Evolutionary conservation across 2,888 invertebrate species (phyloP), one percentile per base, ranked within the genome.

Genomic region (Heliconius ethilla): DNA sequence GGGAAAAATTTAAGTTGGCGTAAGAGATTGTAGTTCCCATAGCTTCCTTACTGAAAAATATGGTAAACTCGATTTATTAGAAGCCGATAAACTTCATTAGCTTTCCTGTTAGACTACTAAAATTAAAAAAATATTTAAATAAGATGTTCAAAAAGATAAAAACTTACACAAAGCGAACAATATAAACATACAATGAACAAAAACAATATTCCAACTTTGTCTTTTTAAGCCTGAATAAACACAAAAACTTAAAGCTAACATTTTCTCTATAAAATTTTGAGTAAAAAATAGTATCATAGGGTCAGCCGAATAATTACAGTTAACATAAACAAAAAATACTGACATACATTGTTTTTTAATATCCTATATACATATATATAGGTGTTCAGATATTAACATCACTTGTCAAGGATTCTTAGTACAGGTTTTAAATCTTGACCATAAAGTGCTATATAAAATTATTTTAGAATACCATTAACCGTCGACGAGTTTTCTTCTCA

Each of bases 401-500:
- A 45, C 40, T 25, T 15, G 69, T 69, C 40, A 25, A 69, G 9
- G 7, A 40, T 69, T 45, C 69, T 25, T 40, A 40, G 69, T 69
- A 69, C 25, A 25, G 25, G 25, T 25, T 69, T 40, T 18, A 25
- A 69, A 69, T 45, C 69, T 69, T 25, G 40, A 40, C 25, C 15
- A 6, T 6, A 27, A 40, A 13, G 13, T 11, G 1, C n/a, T 37
- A 22, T 6, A n/a, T n/a, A 67, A n/a, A 22, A 25, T 37, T 67
- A 7, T 15, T 25, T 9, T 40, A 25, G 18, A 40, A 45, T 40
- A 69, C 40, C 69, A 69, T n/a, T 25, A 69, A 40, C 40, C 69
- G 69, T 40, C 40, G 40, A 15, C 69, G 69, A 45, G 69, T 25
- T 69, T 69, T 69, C 40, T 69, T 69, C 40, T 69, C 15, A 25